phyloP scores from a whole-genome alignment of 2,113 vertebrate genomes.

The Otolemur garnettii region DNA sequence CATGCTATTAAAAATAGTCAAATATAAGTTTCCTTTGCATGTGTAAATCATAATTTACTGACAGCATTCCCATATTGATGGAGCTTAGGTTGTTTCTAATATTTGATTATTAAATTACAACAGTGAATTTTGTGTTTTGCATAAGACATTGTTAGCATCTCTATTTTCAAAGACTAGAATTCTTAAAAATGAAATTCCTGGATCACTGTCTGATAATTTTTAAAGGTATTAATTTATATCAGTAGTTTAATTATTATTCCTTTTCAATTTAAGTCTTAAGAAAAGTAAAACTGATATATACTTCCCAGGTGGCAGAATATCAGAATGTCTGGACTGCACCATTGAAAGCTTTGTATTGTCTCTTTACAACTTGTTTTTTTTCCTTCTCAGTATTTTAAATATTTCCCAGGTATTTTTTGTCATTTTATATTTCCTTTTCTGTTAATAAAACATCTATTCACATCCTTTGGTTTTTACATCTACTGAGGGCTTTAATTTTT shows the following conservation, averaged over 20 bases:
- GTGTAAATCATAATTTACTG: background rate
- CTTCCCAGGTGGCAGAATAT: background rate
- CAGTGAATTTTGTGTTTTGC: background rate
- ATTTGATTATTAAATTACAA: slow-evolving; percentile 1
- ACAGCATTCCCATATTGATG: background rate
- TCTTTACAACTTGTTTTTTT: slow-evolving; percentile 49
- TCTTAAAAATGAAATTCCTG: slow-evolving; percentile 44
- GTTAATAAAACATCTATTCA: slow-evolving; percentile 19
- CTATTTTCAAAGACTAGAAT: slow-evolving; percentile 10
- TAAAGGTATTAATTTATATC: background rate
- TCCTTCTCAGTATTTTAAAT: background rate
- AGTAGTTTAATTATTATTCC: background rate
- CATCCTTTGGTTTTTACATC: background rate
- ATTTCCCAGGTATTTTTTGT: background rate
- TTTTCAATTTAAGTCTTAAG: background rate
- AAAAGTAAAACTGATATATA: slow-evolving; percentile 8
- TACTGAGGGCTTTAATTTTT: background rate
- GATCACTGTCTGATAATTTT: background rate
- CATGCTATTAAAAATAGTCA: slow-evolving; percentile 22
- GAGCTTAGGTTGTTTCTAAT: slow-evolving; percentile 21
- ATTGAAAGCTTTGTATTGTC: slow-evolving; percentile 4
- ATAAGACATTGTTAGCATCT: background rate
- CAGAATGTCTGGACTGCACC: background rate
- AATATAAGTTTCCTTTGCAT: background rate
- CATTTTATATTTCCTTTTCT: slow-evolving; percentile 30